Conservation (phyloP, 1,140 invertebrate species). For the Scaptodrosophila lebanonensis region DNA sequence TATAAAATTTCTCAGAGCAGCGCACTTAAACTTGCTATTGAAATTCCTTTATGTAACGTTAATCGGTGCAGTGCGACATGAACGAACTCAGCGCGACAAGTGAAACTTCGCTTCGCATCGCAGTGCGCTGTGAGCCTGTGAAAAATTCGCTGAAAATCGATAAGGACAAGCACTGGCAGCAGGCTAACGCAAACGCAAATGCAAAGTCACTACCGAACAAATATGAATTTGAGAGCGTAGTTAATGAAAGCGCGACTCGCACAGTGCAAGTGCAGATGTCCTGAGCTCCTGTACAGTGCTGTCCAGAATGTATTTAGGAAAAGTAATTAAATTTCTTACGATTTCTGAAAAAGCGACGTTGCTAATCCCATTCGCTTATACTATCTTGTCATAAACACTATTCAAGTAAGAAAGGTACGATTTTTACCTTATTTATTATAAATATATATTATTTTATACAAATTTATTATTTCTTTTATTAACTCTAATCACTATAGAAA, state of each 20-base stretch:
- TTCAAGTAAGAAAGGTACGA: too few relatives aligned
- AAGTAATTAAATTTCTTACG: background rate
- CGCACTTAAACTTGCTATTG: conserved; percentile 63
- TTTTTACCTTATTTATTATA: too few relatives aligned
- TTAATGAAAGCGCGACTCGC: background rate
- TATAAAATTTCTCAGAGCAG: conserved; percentile 37
- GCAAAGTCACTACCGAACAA: conserved; percentile 49
- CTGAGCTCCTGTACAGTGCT: conserved; percentile 42
- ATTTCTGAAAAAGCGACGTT: too few relatives aligned
- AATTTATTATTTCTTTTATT: too few relatives aligned
- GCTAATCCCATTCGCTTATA: background rate
- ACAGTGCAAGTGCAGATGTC: conserved; percentile 70
- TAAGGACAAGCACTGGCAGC: conserved; percentile 44
- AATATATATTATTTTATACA: too few relatives aligned
- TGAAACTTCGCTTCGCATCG: conserved; percentile 62
- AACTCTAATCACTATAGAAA: too few relatives aligned
- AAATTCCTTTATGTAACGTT: conserved; percentile 38
- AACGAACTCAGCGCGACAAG: conserved; percentile 74
- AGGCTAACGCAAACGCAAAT: conserved; percentile 20
- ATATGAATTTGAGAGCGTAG: conserved; percentile 62
- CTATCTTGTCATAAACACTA: background rate
- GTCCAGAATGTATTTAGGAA: background rate
- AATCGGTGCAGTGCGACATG: conserved; percentile 61
- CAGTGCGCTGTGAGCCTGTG: conserved; percentile 66
- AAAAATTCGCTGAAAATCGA: conserved; percentile 73